These are phyloP conservation scores for Eupithecia vulgata DNA, from an alignment of 2,888 invertebrate genomes.

Conservation along the genomic window DNA sequence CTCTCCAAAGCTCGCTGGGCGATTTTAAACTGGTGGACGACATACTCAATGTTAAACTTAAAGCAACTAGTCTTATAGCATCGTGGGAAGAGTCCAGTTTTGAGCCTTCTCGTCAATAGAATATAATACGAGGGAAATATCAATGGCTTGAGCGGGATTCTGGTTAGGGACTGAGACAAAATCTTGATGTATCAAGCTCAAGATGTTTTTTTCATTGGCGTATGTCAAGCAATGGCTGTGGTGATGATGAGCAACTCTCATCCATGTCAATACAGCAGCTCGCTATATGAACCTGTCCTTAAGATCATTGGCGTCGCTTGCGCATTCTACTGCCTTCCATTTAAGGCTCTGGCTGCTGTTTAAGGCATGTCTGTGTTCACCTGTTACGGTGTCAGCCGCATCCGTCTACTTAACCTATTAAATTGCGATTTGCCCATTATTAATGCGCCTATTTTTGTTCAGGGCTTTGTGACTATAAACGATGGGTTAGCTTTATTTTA, in stretches of 20 bases:
- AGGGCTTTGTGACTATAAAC: not conserved
- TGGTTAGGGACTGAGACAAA: not conserved
- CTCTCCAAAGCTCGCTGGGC: no score
- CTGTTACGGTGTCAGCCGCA: constrained; percentile 57
- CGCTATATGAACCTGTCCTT: constrained; percentile 11
- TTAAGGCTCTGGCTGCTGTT: constrained; percentile 66
- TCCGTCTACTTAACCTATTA: constrained; percentile 68
- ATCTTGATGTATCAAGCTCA: not conserved
- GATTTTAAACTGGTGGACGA: no score
- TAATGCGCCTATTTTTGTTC: not conserved
- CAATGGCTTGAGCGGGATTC: not conserved
- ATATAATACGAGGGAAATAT: not conserved
- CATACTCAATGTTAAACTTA: not conserved
- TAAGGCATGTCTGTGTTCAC: constrained; percentile 63
- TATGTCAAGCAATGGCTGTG: not conserved
- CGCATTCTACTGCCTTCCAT: constrained; percentile 74
- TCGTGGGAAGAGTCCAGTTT: not conserved
- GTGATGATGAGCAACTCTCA: not conserved
- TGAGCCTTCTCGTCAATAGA: not conserved
- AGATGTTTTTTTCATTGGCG: no score
- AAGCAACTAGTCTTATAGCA: not conserved
- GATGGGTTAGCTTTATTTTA: not conserved
- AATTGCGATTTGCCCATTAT: constrained; percentile 52
- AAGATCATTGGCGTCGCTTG: constrained; percentile 52
- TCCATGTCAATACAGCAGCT: not conserved